Evolutionary conservation across 2,113 vertebrate species (phyloP).

Genomic region (Pseudois nayaur): DNA sequence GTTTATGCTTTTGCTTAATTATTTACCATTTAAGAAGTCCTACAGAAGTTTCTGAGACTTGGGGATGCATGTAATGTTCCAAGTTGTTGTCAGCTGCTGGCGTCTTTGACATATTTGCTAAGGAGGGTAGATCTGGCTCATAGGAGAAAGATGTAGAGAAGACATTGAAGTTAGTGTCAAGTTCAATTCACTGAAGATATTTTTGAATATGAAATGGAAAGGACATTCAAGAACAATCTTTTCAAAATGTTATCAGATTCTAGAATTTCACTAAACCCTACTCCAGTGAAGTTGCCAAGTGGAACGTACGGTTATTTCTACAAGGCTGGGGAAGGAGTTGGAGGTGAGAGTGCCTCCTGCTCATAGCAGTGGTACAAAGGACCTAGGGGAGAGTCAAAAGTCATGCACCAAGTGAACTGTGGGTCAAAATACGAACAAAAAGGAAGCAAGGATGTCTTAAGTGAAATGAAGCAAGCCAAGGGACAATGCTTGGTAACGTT

Average conservation of each 20-base stretch:
- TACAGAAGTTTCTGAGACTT: constrained; percentile 85
- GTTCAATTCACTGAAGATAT: neutral
- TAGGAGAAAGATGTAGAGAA: neutral
- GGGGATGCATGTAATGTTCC: constrained; percentile 82
- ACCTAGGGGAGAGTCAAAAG: neutral
- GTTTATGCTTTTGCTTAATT: constrained; percentile 85
- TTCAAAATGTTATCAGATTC: neutral
- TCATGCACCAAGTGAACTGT: neutral
- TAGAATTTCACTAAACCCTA: neutral
- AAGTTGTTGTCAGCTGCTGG: constrained; percentile 86
- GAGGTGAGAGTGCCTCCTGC: neutral
- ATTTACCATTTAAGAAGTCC: constrained; percentile 80
- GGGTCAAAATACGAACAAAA: neutral
- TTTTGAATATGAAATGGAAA: neutral
- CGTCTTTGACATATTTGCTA: constrained; percentile 78
- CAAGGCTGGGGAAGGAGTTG: neutral
- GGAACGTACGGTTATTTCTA: neutral
- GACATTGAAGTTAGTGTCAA: neutral
- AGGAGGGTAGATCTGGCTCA: neutral
- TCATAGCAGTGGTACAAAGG: rapidly evolving
- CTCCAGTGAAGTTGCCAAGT: neutral
- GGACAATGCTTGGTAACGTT: neutral
- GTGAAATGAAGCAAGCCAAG: neutral
- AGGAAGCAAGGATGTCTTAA: neutral
- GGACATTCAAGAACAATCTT: neutral